These are phyloP conservation scores for Oncorhynchus gorbuscha DNA, from an alignment of 2,113 vertebrate genomes.

Conservation along the genomic window DNA sequence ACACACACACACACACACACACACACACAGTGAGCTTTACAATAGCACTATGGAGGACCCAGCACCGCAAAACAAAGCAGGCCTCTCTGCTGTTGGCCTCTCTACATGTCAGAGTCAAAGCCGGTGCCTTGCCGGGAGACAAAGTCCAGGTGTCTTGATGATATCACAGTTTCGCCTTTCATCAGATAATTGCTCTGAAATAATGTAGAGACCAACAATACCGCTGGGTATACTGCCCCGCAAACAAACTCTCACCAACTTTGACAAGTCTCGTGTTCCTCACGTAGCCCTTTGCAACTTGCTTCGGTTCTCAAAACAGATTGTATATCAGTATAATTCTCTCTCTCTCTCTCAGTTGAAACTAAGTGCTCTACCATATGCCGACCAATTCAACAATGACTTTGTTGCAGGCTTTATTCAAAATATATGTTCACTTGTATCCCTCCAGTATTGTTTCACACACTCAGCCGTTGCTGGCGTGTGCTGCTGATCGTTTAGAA, in stretches of 20 bases:
- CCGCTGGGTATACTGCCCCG: background rate
- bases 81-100: background rate
- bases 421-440: conserved; percentile 41
- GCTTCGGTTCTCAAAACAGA: background rate
- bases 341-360: conserved; percentile 1
- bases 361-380: conserved; percentile 20
- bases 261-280: background rate
- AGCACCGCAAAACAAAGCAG: background rate
- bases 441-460: conserved; percentile 42
- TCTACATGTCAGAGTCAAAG: background rate
- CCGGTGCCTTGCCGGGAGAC: background rate
- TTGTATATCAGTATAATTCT: conserved; percentile 1
- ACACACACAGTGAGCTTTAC: conserved; percentile 34
- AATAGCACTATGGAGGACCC: conserved; percentile 8
- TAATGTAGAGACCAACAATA: background rate
- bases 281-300: background rate
- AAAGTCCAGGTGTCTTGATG: conserved; percentile 9
- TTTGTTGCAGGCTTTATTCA: conserved; percentile 50
- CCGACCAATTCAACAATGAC: conserved; percentile 15
- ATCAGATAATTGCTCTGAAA: background rate
- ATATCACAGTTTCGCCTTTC: background rate
- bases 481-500: conserved; percentile 41
- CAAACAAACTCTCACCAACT: background rate
- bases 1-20: conserved; percentile 45
- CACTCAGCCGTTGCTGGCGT: conserved; percentile 40